Percentiles rank a stretch among this genome's conserved stretches.
Evolutionary conservation across 2,113 vertebrate species (phyloP).

Genomic region (Stomatorhinus ivindoensis): DNA sequence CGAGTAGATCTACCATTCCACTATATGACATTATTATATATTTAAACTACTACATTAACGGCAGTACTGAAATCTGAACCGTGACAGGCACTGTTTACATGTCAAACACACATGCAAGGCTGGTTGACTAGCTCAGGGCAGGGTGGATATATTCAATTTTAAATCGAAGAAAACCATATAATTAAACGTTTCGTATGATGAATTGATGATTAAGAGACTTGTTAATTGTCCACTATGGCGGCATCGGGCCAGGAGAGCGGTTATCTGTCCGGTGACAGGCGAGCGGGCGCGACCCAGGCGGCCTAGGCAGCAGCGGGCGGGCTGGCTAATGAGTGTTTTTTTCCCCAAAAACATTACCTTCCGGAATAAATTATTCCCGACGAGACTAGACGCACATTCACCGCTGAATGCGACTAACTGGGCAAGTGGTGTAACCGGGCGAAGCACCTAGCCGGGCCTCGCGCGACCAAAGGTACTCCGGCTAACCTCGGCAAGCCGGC

Average conservation of each 20-base stretch:
- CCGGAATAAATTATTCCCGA: background rate
- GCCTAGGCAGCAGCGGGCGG: background rate
- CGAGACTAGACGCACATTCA: background rate
- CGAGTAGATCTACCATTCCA: background rate
- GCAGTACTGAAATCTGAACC: background rate
- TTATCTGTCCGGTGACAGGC: background rate
- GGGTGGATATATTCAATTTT: background rate
- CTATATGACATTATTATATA: background rate
- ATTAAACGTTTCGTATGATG: background rate
- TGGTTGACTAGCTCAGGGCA: background rate
- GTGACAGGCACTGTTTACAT: background rate
- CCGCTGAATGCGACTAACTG: background rate
- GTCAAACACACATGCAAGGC: background rate
- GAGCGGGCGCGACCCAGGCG: background rate
- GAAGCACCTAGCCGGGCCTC: background rate
- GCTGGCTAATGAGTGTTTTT: background rate
- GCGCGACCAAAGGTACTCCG: background rate
- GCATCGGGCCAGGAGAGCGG: background rate
- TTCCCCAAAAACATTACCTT: background rate
- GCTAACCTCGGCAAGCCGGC: constrained; percentile 6
- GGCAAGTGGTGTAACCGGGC: background rate
- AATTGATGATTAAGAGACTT: background rate
- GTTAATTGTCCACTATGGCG: background rate
- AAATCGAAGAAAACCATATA: background rate
- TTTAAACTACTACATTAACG: background rate